Percentiles rank a stretch among this genome's conserved stretches.
phyloP scores from a whole-genome alignment of 1,140 invertebrate species.

The Spodoptera frugiperda region DNA sequence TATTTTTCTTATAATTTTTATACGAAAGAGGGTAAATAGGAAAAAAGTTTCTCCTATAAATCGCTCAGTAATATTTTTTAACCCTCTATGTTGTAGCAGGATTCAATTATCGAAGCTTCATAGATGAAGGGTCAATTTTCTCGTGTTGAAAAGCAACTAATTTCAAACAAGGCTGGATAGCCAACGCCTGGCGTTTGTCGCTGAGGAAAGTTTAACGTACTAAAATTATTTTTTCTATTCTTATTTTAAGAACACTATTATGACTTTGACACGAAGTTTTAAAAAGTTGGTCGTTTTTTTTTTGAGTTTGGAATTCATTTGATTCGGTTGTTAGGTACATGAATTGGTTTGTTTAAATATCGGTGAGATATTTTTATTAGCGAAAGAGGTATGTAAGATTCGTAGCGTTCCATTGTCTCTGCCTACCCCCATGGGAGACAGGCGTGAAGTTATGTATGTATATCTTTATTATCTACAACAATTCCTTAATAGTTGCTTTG shows the following conservation, averaged over 20 bases:
- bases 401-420: no score
- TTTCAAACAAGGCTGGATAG: conserved; percentile 13
- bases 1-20: conserved; percentile 16
- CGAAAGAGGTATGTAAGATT: no score
- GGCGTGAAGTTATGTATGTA: no score
- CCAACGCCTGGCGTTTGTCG: neutral
- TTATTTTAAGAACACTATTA: conserved; percentile 8
- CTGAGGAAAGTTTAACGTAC: neutral
- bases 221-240: neutral
- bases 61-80: conserved; percentile 7
- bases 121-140: conserved; percentile 30
- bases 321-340: neutral
- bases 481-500: no score
- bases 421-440: no score
- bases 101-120: conserved; percentile 36
- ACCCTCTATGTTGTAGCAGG: neutral
- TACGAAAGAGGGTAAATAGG: neutral
- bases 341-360: no score
- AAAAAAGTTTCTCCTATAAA: conserved; percentile 22
- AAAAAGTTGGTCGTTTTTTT: neutral
- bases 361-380: no score
- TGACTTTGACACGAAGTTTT: conserved; percentile 10
- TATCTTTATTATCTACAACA: no score
- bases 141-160: conserved; percentile 23
- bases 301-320: neutral